Evolutionary conservation across 2,113 vertebrate genomes (phyloP), one percentile per base, ranked within the genome.

Genomic region (Istiophorus platypterus): DNA sequence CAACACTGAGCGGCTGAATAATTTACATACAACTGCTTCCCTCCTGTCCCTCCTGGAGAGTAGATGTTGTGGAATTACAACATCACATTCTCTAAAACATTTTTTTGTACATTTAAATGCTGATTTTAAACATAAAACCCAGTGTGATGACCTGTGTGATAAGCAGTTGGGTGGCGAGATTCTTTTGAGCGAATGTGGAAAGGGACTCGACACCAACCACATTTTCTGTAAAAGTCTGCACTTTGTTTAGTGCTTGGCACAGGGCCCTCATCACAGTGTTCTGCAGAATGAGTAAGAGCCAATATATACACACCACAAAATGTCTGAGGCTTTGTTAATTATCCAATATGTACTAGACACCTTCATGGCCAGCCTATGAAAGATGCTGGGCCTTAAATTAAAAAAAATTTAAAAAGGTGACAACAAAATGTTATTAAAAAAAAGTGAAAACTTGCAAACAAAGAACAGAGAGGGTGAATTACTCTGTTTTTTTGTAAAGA

Each of bases 51-150:
- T 64, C 27, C 27, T 49, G 26, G 45, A 34, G 57, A 22, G 37
- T 9, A 51, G 45, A 62, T 61, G 68, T 31, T 49, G 37, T 59
- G 37, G n/a, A 76, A 29, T 65, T 73, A 20, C 37, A 66, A 57
- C 7, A 49, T 47, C 37, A 41, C 10, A 11, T 52, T 64, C 11
- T 1, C 47, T 37, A 34, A 77, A 66, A 20, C n/a, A 34, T 6
- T 49, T 49, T 49, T 49, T 49, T 18, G 5, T 49, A 8, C 47
- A 49, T 49, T 49, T 49, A 20, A 7, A 49, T 20, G 22, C 42
- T 64, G 17, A 59, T 13, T 61, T 79, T 49, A 86, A 67, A 64
- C 20, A 22, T n/a, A 22, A 51, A 51, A 51, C 17, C 17, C 20
- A 17, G n/a, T 41, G 29, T 37, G 10, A 0, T 54, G 12, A 61